Conservation (phyloP, 2,888 invertebrate species). For the Drosophila nr. perissopoda region DNA sequence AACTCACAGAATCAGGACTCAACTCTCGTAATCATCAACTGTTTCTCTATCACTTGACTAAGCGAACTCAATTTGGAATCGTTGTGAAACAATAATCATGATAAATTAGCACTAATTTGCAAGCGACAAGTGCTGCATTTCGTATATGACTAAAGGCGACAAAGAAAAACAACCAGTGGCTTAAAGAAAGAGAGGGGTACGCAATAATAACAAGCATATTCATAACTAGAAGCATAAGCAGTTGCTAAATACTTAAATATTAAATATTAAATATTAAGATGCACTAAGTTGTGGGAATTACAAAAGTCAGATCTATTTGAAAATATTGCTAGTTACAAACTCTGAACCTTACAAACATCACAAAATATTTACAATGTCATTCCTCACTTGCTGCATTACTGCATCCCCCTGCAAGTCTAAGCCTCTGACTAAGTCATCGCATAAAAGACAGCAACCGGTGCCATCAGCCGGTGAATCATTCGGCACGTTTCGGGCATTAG, state of each 20-base stretch:
- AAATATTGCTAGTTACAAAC: not conserved
- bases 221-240: constrained; percentile 4
- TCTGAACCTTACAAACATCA: not conserved
- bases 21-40: constrained; percentile 4
- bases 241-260: constrained; percentile 33
- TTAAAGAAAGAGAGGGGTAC: constrained; percentile 3
- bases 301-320: constrained; percentile 3
- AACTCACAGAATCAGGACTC: constrained; percentile 2
- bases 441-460: constrained; percentile 20
- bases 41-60: constrained; percentile 35
- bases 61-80: constrained; percentile 67
- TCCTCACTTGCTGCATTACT: not conserved
- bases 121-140: constrained; percentile 60
- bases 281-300: not conserved
- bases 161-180: constrained; percentile 31
- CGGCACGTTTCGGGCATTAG: constrained; percentile 79
- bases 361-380: not conserved
- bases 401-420: constrained; percentile 3
- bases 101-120: constrained; percentile 76
- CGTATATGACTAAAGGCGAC: constrained; percentile 17
- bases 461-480: constrained; percentile 22
- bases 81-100: constrained; percentile 76
- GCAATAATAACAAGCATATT: not conserved
- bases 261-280: constrained; percentile 1
- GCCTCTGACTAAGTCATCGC: constrained; percentile 27